Conservation (phyloP, 2,113 vertebrate genomes). For the Gavia stellata region DNA sequence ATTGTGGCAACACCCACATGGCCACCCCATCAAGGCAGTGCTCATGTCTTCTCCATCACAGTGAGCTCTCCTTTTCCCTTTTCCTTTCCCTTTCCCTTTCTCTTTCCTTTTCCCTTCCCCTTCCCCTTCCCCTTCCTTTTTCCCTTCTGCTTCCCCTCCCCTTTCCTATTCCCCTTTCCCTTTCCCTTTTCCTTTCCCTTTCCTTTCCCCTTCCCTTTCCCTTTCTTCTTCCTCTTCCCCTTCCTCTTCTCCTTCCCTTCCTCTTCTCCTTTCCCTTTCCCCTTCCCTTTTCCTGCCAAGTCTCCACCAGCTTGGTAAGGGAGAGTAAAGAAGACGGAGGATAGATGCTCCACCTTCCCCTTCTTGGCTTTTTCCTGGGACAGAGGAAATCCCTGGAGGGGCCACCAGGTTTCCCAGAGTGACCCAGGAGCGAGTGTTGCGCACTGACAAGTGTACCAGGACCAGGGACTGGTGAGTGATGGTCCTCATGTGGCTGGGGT, state of each 20-base stretch:
- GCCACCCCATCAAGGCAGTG: background rate
- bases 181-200: too few species aligned
- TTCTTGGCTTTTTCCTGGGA: background rate
- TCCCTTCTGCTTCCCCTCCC: background rate
- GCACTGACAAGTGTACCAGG: rapidly evolving
- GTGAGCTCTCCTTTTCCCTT: background rate
- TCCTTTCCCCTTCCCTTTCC: background rate
- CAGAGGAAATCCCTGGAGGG: background rate
- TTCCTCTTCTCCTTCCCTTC: too few species aligned
- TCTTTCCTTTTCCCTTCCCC: too few species aligned
- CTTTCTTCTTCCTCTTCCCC: too few species aligned
- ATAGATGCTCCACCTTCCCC: background rate
- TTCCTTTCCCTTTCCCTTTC: background rate
- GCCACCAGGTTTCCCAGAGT: background rate
- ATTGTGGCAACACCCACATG: background rate
- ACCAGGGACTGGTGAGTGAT: background rate
- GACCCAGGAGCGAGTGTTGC: background rate
- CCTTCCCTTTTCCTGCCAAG: background rate
- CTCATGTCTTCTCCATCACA: background rate
- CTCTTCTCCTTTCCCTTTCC: background rate
- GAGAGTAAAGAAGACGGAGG: background rate
- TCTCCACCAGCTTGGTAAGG: background rate
- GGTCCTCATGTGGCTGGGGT: background rate
- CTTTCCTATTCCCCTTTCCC: background rate
- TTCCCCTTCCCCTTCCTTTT: background rate